phyloP scores from a whole-genome alignment of 1,140 invertebrate genomes.

The Ooceraea biroi region DNA sequence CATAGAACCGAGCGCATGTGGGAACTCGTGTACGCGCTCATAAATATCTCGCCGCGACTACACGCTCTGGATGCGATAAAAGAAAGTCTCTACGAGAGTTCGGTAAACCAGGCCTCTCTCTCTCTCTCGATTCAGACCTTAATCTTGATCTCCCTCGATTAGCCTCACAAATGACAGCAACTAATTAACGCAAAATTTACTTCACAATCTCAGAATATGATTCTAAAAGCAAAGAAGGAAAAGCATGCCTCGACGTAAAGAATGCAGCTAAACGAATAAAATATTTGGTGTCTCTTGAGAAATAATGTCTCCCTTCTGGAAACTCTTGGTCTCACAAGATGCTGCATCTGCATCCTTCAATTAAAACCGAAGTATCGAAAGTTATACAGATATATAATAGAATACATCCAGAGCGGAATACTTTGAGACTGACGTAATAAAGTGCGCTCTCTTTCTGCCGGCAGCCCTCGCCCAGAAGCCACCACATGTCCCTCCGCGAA shows the following conservation, averaged over 20 bases:
- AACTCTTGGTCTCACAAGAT: neutral
- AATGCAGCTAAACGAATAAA: neutral
- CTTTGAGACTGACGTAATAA: constrained; percentile 68
- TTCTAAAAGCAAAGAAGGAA: neutral
- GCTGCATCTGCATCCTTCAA: neutral
- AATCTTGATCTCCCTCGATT: constrained; percentile 3
- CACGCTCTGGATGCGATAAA: constrained; percentile 33
- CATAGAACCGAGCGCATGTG: constrained; percentile 71
- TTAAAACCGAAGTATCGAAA: neutral
- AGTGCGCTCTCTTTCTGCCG: constrained; percentile 64
- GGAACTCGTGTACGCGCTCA: constrained; percentile 71
- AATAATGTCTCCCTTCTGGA: neutral
- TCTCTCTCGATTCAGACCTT: neutral
- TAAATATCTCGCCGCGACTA: constrained; percentile 65
- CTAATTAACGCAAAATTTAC: neutral
- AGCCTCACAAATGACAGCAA: neutral
- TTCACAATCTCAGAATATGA: neutral
- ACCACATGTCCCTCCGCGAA: constrained; percentile 71
- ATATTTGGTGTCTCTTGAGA: neutral
- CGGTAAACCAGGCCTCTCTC: constrained; percentile 10
- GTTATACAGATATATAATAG: neutral
- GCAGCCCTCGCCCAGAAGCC: constrained; percentile 52
- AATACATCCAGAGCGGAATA: constrained; percentile 36
- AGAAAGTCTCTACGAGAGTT: constrained; percentile 28
- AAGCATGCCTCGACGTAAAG: neutral